phyloP scores from a whole-genome alignment of 2,113 vertebrate species.

The Passer domesticus region DNA sequence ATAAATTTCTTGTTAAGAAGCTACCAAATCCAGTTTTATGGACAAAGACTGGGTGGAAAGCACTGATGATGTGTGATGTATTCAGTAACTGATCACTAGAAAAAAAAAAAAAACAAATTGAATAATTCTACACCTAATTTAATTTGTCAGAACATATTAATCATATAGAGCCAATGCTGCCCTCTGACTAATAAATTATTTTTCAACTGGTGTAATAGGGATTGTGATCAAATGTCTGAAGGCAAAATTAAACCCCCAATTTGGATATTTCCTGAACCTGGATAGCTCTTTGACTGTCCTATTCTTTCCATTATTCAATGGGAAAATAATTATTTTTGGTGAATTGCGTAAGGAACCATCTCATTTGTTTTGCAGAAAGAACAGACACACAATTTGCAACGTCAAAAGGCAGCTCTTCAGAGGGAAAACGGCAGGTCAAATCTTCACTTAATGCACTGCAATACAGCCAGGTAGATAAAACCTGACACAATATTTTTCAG shows the following conservation, averaged over 20 bases:
- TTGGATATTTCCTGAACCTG: neutral
- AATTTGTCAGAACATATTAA: slow-evolving; percentile 20
- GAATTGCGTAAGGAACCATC: neutral
- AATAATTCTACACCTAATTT: slow-evolving; percentile 19
- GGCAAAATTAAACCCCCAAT: neutral
- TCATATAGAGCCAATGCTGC: neutral
- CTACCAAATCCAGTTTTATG: neutral
- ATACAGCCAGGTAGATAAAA: neutral
- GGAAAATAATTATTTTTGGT: neutral
- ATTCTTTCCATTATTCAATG: neutral
- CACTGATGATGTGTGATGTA: neutral
- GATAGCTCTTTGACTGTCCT: neutral
- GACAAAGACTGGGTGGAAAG: neutral
- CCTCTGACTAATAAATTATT: neutral
- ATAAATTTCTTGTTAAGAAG: neutral
- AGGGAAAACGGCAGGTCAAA: neutral
- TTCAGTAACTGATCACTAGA: neutral
- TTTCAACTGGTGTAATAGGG: neutral
- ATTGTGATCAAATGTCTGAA: neutral
- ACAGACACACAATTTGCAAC: neutral
- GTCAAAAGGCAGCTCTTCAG: neutral
- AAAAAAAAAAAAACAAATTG: slow-evolving; percentile 29
- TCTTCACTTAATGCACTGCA: neutral
- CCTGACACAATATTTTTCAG: neutral
- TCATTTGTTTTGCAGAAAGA: neutral